Conservation (phyloP, 2,888 invertebrate species). For the Dicyrtoma fusca region DNA sequence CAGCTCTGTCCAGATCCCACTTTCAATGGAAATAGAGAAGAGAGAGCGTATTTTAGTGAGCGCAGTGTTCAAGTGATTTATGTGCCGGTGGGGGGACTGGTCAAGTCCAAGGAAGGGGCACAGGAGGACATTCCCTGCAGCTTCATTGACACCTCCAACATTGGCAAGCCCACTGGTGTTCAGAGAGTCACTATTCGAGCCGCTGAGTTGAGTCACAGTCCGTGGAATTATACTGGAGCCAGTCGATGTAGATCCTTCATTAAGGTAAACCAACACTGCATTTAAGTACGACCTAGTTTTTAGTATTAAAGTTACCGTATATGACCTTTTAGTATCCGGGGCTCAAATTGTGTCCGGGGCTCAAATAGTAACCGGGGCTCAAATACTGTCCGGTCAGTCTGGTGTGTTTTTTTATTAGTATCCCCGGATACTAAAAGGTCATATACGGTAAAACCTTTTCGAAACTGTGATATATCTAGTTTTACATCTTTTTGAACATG, state of each 20-base stretch:
- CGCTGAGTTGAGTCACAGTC: constrained; percentile 8
- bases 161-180: not conserved
- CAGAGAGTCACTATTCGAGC: constrained; percentile 13
- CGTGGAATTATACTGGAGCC: constrained; percentile 23
- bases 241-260: constrained; percentile 20
- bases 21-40: constrained; percentile 16
- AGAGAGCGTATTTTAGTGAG: constrained; percentile 13
- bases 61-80: constrained; percentile 17
- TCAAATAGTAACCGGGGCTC: too few species aligned
- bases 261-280: too few species aligned
- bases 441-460: too few species aligned
- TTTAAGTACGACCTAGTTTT: too few species aligned
- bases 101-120: not conserved
- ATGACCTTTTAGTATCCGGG: too few species aligned
- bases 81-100: constrained; percentile 6
- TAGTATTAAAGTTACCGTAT: too few species aligned
- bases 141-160: not conserved
- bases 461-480: too few species aligned
- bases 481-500: too few species aligned
- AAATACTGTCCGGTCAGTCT: too few species aligned
- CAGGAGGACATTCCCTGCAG: constrained; percentile 31
- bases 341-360: too few species aligned
- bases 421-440: too few species aligned
- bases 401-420: too few species aligned
- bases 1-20: constrained; percentile 18